Evolutionary conservation across 2,888 invertebrate species (phyloP), one percentile per base, ranked within the genome.

Genomic region (Caenorhabditis plicata): DNA sequence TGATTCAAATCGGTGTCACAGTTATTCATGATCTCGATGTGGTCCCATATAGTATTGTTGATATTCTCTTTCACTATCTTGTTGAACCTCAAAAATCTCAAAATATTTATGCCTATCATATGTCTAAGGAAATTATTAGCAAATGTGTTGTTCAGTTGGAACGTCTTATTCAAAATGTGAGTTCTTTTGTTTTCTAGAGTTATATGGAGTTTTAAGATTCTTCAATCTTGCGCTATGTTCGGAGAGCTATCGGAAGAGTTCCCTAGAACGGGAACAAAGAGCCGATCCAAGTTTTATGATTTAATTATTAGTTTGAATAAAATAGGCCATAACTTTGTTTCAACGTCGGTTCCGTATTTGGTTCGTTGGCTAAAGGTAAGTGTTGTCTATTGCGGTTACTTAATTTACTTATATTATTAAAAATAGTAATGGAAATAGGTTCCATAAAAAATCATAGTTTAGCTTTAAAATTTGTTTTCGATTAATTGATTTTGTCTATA

Each of bases 11-110:
- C 11, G 46, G 27, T 9, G n/a, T 11, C 25, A 39, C 13, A 3
- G 45, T 43, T 4, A 35, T 60, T n/a, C 27, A 38, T 3, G 41
- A 50, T 4, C n/a, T 58, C 17, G 67, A 63, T 36, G 38, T 42
- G 3, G 51, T 70, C 1, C 44, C 56, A 3, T 41, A 51, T 26
- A 25, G 40, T 9, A 48, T 63, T 32, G 55, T 70, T 20, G 70
- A 70, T 45, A 64, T 57, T 2, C 23, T 70, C 4, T 67, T 70
- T 33, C 57, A 51, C 45, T 60, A 63, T 27, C 40, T 70, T 4
- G 55, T 62, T 8, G 48, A 50, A 13, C 70, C 67, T 0, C 66
- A 69, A 17, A 62, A 58, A 50, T 27, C 32, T 19, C 17, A 19
- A n/a, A 29, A 44, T 35, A 40, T 23, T 11, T 48, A 53, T 20